Conservation (phyloP, 2,888 invertebrate genomes). For the Caenorhabditis sinica region DNA sequence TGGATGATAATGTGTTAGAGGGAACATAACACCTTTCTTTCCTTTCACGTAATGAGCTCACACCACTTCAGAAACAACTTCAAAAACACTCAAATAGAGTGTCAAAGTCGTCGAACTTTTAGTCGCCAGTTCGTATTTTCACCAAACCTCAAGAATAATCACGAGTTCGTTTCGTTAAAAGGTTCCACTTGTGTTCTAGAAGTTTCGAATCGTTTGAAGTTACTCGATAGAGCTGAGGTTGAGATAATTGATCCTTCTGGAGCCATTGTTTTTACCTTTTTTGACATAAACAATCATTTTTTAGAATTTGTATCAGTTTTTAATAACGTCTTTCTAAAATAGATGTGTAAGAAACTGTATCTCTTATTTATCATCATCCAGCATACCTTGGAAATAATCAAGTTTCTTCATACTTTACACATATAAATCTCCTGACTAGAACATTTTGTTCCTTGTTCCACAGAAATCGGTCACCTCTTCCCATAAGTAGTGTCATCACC, state of each 20-base stretch:
- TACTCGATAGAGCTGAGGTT: no score
- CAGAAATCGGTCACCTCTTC: background rate
- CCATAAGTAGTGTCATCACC: slow-evolving; percentile 29
- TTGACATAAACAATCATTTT: no score
- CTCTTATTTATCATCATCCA: no score
- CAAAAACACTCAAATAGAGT: slow-evolving; percentile 14
- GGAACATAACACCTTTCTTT: background rate
- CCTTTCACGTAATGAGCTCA: slow-evolving; percentile 15
- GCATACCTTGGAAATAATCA: no score
- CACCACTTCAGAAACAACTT: slow-evolving; percentile 1
- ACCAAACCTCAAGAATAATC: slow-evolving; percentile 23
- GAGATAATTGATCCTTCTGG: no score
- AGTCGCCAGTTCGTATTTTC: background rate
- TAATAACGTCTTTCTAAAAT: no score
- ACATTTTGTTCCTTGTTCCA: slow-evolving; percentile 6
- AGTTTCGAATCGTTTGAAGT: no score
- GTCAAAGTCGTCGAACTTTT: slow-evolving; percentile 10
- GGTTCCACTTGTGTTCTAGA: background rate
- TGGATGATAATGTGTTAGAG: background rate
- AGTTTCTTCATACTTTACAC: no score
- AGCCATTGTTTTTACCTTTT: no score
- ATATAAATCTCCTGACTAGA: background rate
- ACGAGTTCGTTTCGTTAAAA: slow-evolving; percentile 8
- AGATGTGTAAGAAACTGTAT: no score
- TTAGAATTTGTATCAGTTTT: no score